Conservation (phyloP, 2,888 invertebrate genomes). For the Rhamphomyia laevipes region DNA sequence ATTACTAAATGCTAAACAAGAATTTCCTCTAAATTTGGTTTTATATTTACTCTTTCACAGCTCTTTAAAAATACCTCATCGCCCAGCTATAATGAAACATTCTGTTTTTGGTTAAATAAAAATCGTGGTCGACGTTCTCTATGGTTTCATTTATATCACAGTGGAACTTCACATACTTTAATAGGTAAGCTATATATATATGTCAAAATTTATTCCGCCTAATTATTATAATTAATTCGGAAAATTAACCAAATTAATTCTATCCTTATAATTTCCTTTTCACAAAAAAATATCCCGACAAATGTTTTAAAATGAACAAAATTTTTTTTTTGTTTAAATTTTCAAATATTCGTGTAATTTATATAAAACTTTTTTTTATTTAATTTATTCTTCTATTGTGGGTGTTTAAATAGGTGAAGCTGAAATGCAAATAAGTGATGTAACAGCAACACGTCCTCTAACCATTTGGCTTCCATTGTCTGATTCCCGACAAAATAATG, state of each 20-base stretch:
- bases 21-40: no score
- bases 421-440: conserved; percentile 49
- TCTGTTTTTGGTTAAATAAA: conserved; percentile 51
- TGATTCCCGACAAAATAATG: conserved; percentile 55
- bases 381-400: not conserved
- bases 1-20: no score
- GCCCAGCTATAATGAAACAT: conserved; percentile 67
- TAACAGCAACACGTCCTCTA: conserved; percentile 54
- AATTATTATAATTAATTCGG: not conserved
- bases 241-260: no score
- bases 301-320: no score
- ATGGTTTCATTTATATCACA: conserved; percentile 57
- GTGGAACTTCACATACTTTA: conserved; percentile 49
- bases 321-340: no score
- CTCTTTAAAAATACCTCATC: conserved; percentile 54
- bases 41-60: conserved; percentile 21
- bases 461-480: conserved; percentile 70
- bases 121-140: conserved; percentile 47
- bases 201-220: not conserved
- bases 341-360: not conserved
- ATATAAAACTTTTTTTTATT: not conserved
- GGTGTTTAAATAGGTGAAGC: conserved; percentile 44
- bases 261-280: no score
- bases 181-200: conserved; percentile 25
- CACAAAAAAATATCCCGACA: no score